Evolutionary conservation across 2,797 vertebrate genomes (phyloP).

Genomic region (Oreonectes daqikongensis): DNA sequence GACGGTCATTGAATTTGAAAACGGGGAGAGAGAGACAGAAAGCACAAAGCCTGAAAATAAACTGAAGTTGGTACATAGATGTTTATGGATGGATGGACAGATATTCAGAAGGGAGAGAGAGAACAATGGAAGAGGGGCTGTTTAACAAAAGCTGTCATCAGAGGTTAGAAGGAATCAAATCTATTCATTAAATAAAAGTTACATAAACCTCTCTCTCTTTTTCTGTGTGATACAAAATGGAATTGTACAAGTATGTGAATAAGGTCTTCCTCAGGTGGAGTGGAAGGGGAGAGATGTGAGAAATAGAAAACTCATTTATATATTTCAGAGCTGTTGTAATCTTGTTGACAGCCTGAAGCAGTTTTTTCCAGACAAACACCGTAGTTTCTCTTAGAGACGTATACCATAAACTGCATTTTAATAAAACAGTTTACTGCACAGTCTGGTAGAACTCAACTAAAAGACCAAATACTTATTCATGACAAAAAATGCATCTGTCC

Average conservation of each 20-base stretch:
- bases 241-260: neutral
- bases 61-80: constrained; percentile 25
- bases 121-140: constrained; percentile 36
- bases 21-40: constrained; percentile 37
- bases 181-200: neutral
- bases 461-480: too few relatives aligned
- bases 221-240: neutral
- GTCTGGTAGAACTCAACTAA: too few relatives aligned
- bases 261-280: constrained; percentile 17
- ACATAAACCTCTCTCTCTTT: neutral
- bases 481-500: too few relatives aligned
- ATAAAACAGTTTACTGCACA: neutral
- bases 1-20: constrained; percentile 17
- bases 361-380: constrained; percentile 40
- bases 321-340: constrained; percentile 57
- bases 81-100: constrained; percentile 32
- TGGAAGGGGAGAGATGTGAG: constrained; percentile 34
- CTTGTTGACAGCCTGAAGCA: constrained; percentile 56
- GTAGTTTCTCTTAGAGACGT: constrained; percentile 4
- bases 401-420: constrained; percentile 7
- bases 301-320: constrained; percentile 56
- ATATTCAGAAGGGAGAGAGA: constrained; percentile 38
- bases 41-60: constrained; percentile 6
- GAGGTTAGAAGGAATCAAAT: neutral
- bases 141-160: constrained; percentile 37